Evolutionary conservation across 1,140 invertebrate species (phyloP), one percentile per base, ranked within the genome.

Genomic region (Drosophila sp.): DNA sequence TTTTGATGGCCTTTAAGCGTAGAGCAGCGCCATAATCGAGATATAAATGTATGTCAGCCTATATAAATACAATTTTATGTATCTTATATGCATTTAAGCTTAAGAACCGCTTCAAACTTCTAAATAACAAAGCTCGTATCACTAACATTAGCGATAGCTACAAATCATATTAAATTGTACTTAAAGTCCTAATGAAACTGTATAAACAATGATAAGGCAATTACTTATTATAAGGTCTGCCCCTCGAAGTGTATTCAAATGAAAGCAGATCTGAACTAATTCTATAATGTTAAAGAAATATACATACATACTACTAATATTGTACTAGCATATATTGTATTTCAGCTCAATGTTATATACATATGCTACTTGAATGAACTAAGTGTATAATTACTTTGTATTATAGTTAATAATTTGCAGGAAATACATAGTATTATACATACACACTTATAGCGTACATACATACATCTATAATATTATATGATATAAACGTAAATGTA

Each of bases 401-500:
- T 77, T 74, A 77, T 77, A 77, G 64, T 36, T 41, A 74, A 59
- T 69, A 69, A 74, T 59, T 63, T 69, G 41, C 51, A 51, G 53
- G 45, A 32, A 59, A 38, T 21, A 32, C 45, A 45, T 34, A 58
- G 46, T 53, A 69, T 48, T 36, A 46, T 41, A 51, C 18, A 58
- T 57, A 21, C 7, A 41, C 29, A 29, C 43, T 21, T 40, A 36
- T 41, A 29, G 7, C 16, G n/a, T 43, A 45, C 11, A 50, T 62
- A 48, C 13, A 50, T 14, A 66, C 54, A 67, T 13, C 36, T 38
- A 54, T 40, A 27, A 76, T 50, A 29, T 40, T 27, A 76, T 56
- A 76, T 61, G 65, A 76, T 58, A 78, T 65, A 69, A 70, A 80
- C 45, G 50, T 71, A 78, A 63, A 63, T n/a, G n/a, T n/a, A n/a